These are phyloP conservation scores for Abrostola tripartita DNA, from an alignment of 2,888 invertebrate genomes.

Conservation along the genomic window DNA sequence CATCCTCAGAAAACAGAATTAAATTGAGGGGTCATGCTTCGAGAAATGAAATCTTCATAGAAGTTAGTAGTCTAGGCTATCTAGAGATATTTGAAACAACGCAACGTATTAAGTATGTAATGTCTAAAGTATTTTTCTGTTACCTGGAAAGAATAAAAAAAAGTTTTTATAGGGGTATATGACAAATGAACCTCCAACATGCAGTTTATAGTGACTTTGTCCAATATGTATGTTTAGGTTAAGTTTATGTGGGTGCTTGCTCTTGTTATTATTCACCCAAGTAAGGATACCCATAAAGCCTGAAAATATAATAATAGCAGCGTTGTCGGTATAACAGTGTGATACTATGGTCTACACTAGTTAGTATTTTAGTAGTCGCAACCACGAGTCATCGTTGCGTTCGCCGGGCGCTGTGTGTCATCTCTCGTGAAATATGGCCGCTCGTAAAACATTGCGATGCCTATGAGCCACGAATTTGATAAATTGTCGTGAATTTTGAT, in stretches of 20 bases:
- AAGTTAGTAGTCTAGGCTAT: too few relatives aligned
- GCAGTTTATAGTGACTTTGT: background rate
- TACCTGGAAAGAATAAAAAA: too few relatives aligned
- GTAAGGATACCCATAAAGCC: too few relatives aligned
- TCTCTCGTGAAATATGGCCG: conserved; percentile 51
- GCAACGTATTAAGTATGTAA: too few relatives aligned
- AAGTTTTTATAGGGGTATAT: too few relatives aligned
- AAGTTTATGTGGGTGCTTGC: background rate
- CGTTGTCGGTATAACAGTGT: background rate
- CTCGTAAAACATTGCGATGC: conserved; percentile 55
- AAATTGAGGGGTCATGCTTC: too few relatives aligned
- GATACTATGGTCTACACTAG: conserved; percentile 24
- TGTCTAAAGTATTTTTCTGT: too few relatives aligned
- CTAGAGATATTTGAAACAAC: too few relatives aligned
- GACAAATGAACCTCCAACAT: too few relatives aligned
- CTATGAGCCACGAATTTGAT: conserved; percentile 44
- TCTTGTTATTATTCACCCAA: too few relatives aligned
- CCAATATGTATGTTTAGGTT: background rate
- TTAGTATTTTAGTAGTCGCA: conserved; percentile 17
- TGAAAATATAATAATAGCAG: conserved; percentile 1
- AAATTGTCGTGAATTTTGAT: conserved; percentile 47
- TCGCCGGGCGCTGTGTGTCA: conserved; percentile 35
- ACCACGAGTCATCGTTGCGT: conserved; percentile 44
- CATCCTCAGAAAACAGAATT: too few relatives aligned
- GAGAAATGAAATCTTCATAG: too few relatives aligned